phyloP scores from a whole-genome alignment of 2,888 invertebrate genomes.

The Tethea ocularis region DNA sequence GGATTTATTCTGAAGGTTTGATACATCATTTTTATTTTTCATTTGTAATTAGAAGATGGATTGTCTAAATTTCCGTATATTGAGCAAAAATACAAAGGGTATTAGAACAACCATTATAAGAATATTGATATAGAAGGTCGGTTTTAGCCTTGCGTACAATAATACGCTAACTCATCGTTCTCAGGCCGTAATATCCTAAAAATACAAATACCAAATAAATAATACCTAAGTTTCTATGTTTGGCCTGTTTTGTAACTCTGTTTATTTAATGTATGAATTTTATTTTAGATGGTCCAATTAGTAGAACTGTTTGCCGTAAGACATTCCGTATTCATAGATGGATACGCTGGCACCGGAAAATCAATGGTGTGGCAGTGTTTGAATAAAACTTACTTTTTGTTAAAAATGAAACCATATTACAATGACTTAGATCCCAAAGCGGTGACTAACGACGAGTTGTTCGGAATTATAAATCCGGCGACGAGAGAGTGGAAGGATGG shows the following conservation, averaged over 20 bases:
- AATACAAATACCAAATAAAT: neutral
- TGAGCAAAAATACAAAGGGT: no score
- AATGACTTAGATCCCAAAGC: slow-evolving; percentile 98
- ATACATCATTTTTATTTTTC: neutral
- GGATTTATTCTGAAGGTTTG: slow-evolving; percentile 92
- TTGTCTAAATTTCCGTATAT: no score
- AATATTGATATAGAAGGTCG: no score
- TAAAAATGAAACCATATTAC: slow-evolving; percentile 91
- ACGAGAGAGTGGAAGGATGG: slow-evolving; percentile 97
- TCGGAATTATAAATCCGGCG: slow-evolving; percentile 96
- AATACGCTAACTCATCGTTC: no score
- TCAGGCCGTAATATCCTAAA: no score
- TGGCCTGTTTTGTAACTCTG: neutral
- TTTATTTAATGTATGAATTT: slow-evolving; percentile 11
- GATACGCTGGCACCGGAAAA: slow-evolving; percentile 95
- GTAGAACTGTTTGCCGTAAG: slow-evolving; percentile 96
- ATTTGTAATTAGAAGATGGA: no score
- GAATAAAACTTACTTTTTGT: slow-evolving; percentile 90
- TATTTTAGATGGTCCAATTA: slow-evolving; percentile 91
- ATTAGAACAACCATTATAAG: no score
- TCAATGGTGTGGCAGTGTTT: slow-evolving; percentile 96
- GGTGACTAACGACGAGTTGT: slow-evolving; percentile 97
- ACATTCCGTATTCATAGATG: slow-evolving; percentile 95
- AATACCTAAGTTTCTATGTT: no score
- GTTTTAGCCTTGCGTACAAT: no score